Base-by-base conservation (phyloP, 2,113 vertebrate species). In the Saccopteryx bilineata region DNA sequence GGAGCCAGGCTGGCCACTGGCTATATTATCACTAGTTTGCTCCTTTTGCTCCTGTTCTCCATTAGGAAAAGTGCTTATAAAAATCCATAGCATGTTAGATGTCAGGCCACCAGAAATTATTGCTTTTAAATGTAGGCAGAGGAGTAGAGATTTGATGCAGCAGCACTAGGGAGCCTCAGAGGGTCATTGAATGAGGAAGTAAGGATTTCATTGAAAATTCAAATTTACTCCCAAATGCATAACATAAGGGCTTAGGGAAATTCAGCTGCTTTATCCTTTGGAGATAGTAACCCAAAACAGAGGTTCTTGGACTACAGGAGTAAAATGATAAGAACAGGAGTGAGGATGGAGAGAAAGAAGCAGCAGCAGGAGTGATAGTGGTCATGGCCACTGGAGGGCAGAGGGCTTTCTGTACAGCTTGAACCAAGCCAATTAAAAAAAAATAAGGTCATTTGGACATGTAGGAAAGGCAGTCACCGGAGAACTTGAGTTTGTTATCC, bases 131-230 rank as follows among this genome's bases (percentile, higher is more conserved):
- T 9, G n/a, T 46, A 28, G 50, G 39, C 46, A 63, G 69, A 90
- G 10, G 26, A 86, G 1, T 9, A 90, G 9, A 71, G 60, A 60
- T 76, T 26, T 76, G n/a, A 66, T 81, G 23, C 1, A 13, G 21
- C 26, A 24, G 31, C 10, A 9, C 26, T 24, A 76, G 31, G 31
- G 69, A 93, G 23, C 54, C 18, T 65, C 48, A 24, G 48, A 10
- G 26, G 18, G 14, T 54, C 78, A 48, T 1, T 76, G 72, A 90
- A 39, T 19, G n/a, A 90, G 48, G 39, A 84, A 84, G 26, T 18
- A 95, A 83, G 60, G n/a, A 39, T 94, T 76, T 39, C 61, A 71
- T n/a, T 63, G 76, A 88, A 92, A 91, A 90, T 65, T 79, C 28
- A 95, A 81, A 48, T 76, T 50, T 5, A 28, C 39, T 63, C 31